These are phyloP conservation scores for Salpingus planirostris DNA, from an alignment of 2,888 invertebrate genomes.

Conservation along the genomic window DNA sequence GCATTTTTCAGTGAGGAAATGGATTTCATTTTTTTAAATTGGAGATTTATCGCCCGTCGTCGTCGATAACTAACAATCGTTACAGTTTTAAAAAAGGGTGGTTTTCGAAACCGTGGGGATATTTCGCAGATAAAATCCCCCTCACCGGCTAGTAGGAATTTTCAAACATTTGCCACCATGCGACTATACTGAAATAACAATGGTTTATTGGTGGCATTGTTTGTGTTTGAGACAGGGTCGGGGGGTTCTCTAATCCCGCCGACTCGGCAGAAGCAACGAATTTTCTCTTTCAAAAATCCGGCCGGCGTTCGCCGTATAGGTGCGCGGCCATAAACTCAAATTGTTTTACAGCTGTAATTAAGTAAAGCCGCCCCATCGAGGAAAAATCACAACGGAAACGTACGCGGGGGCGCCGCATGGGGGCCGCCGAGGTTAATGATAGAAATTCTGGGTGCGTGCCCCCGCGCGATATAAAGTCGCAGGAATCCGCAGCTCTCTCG, in stretches of 20 bases:
- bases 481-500: slow-evolving; percentile 13
- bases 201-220: slow-evolving; percentile 14
- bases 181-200: slow-evolving; percentile 11
- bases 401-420: too few relatives aligned
- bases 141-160: too few relatives aligned
- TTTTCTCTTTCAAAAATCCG: slow-evolving; percentile 14
- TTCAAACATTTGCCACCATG: slow-evolving; percentile 11
- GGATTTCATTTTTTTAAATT: slow-evolving; percentile 11
- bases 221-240: slow-evolving; percentile 5
- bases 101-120: slow-evolving; percentile 3
- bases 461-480: slow-evolving; percentile 4
- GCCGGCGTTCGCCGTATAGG: too few relatives aligned
- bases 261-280: too few relatives aligned
- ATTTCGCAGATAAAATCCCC: slow-evolving; percentile 4
- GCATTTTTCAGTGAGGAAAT: slow-evolving; percentile 12
- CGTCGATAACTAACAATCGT: neutral
- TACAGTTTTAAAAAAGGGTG: slow-evolving; percentile 7
- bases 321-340: too few relatives aligned
- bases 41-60: slow-evolving; percentile 14
- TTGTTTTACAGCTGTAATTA: too few relatives aligned
- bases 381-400: too few relatives aligned
- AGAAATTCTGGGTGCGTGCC: slow-evolving; percentile 3
- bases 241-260: slow-evolving; percentile 1
- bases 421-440: too few relatives aligned
- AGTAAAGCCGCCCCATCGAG: too few relatives aligned